phyloP scores from a whole-genome alignment of 2,888 invertebrate genomes.

The Drosophila flavopinicola region DNA sequence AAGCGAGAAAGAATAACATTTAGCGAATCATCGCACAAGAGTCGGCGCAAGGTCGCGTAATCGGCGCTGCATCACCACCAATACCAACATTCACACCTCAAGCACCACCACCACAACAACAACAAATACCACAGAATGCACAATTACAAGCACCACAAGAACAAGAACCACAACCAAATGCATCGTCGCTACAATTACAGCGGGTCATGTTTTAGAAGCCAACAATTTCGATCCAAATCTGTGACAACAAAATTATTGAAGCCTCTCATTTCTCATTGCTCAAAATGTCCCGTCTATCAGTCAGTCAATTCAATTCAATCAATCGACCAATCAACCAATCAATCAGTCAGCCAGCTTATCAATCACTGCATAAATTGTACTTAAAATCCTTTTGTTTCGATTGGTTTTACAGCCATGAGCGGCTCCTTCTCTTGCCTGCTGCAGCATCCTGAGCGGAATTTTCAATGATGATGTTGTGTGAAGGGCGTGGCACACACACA shows the following conservation, averaged over 20 bases:
- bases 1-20: constrained; percentile 83
- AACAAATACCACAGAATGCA: constrained; percentile 35
- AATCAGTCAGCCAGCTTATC: constrained; percentile 30
- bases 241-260: constrained; percentile 27
- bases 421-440: constrained; percentile 30
- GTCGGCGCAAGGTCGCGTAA: constrained; percentile 50
- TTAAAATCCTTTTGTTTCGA: constrained; percentile 67
- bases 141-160: constrained; percentile 32
- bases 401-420: constrained; percentile 76
- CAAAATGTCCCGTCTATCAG: constrained; percentile 35
- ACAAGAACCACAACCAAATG: constrained; percentile 42
- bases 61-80: constrained; percentile 60
- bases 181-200: constrained; percentile 48
- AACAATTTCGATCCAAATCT: constrained; percentile 33
- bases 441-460: constrained; percentile 42
- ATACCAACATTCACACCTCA: constrained; percentile 25
- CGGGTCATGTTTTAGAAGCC: constrained; percentile 21
- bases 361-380: constrained; percentile 62
- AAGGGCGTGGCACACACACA: constrained; percentile 22
- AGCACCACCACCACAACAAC: constrained; percentile 35
- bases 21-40: constrained; percentile 54
- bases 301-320: constrained; percentile 27
- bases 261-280: constrained; percentile 45
- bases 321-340: constrained; percentile 31
- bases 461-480: constrained; percentile 47